Base-by-base conservation (phyloP, 2,797 vertebrate genomes). In the Falco novaeseelandiae region DNA sequence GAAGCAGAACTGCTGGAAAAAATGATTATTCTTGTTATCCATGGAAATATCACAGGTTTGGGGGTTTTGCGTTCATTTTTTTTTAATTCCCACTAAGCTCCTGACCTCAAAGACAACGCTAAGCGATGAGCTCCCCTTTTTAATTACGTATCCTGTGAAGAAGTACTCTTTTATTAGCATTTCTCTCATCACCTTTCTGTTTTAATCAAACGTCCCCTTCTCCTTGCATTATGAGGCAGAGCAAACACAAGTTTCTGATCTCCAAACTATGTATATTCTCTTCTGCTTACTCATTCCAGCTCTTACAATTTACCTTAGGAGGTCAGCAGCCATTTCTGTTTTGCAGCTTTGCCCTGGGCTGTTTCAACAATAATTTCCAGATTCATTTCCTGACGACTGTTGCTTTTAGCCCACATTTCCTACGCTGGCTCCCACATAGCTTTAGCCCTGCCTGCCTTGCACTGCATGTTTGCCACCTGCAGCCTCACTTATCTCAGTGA, bases 351-450 rank as follows among this genome's bases (percentile, higher is more conserved):
- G 90, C 96, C 93, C 71, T 71, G 67, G 86, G 88, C 91, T 92
- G 57, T 93, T 96, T 95, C 90, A 97, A 84, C 83, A 94, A 71
- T 71, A 95, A 97, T 89, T 96, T 95, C 80, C 88, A 88, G 83
- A 89, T 90, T 96, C 26, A 90, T 89, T 95, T 96, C 92, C 95
- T 96, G 93, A 84, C 0, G 13, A 87, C 74, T 92, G 86, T 32
- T 92, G 46, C 71, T 87, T 87, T 94, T 78, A 95, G 81, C 52
- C 93, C 63, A 74, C 67, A 36, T 80, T 94, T 84, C 78, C 90
- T 89, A 51, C 1, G 19, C 73, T 69, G 95, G 63, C 71, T 96
- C 78, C 52, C 80, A 86, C 40, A 38, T 2, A 78, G 63, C 36
- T 70, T 40, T 29, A 83, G 59, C 25, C 54, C 46, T 87, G 78